Percentiles rank a stretch among this genome's conserved stretches.
Evolutionary conservation across 2,797 vertebrate species (phyloP).

Genomic region (Sebastes jordani): DNA sequence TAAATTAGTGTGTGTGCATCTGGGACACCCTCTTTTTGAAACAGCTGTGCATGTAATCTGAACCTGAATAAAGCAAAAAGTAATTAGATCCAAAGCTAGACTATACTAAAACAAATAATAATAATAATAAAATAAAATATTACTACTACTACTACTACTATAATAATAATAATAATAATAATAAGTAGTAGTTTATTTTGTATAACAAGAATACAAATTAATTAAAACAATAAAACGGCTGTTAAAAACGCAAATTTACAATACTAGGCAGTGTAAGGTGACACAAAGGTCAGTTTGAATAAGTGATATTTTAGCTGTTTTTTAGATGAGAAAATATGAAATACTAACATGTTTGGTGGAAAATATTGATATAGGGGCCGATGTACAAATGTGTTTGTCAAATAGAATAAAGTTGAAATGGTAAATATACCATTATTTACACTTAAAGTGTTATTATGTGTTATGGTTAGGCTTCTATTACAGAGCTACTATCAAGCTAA

Average conservation of each 20-base stretch:
- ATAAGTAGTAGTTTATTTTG: no score
- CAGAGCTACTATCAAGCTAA: background rate
- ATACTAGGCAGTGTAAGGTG: no score
- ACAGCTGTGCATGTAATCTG: background rate
- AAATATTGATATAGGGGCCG: no score
- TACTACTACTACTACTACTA: no score
- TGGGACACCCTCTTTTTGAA: background rate
- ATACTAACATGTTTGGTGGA: background rate
- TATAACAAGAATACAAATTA: no score
- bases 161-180: no score
- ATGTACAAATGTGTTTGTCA: background rate
- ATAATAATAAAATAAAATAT: no score
- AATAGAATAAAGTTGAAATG: background rate
- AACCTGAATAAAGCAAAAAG: background rate
- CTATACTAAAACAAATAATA: background rate
- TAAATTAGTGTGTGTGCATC: constrained; percentile 19
- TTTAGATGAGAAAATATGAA: background rate
- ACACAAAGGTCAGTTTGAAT: no score
- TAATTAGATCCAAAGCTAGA: background rate
- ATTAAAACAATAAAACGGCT: no score
- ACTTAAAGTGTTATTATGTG: background rate
- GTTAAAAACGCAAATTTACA: no score
- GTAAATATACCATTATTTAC: no score
- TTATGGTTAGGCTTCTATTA: background rate
- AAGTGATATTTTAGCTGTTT: no score